Base-by-base conservation (phyloP, 2,888 invertebrate genomes). In the Rhingia rostrata region DNA sequence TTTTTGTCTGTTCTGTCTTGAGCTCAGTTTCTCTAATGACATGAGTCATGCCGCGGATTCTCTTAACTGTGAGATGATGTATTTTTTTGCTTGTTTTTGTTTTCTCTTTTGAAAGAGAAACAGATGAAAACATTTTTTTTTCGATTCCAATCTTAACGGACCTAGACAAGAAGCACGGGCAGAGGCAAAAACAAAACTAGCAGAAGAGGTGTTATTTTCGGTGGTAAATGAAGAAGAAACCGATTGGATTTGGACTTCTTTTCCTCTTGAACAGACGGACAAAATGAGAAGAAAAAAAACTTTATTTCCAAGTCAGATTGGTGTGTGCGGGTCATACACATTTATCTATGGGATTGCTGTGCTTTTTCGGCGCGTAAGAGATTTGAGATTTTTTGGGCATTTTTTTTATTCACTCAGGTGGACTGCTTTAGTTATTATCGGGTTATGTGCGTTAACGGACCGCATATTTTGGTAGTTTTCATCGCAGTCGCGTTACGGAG, bases 351-450 rank as follows among this genome's bases (percentile, higher is more conserved):
- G 51, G 35, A n/a, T 60, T 58, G 12, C 37, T 66, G 58, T 72
- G 72, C 61, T 74, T 77, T 79, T 84, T 80, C 66, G 74, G 80
- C 66, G 61, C 54, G 69, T 61, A 66, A 80, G 84, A 84, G 80
- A 75, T 56, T 67, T 70, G 84, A 84, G 80, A 75, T 56, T 67
- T 70, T 79, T 69, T 69, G 51, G 63, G 67, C 47, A 70, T 56
- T 72, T 77, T 79, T 83, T 73, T 82, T 32, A 51, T 32, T 51
- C 47, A 53, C 56, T 54, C 58, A 60, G 37, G 66, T 80, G 51
- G 73, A 69, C 73, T 83, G 84, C 70, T 84, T 84, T 84, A 84
- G 84, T 84, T 84, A 70, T 80, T 84, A 80, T 84, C 80, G 74
- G 74, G 74, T 80, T 84, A 75, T 60, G 84, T 74, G 73, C 79